Percentiles rank a stretch among this genome's conserved stretches.
phyloP scores from a whole-genome alignment of 1,140 invertebrate species.

The Drosophila pseudoananassae region DNA sequence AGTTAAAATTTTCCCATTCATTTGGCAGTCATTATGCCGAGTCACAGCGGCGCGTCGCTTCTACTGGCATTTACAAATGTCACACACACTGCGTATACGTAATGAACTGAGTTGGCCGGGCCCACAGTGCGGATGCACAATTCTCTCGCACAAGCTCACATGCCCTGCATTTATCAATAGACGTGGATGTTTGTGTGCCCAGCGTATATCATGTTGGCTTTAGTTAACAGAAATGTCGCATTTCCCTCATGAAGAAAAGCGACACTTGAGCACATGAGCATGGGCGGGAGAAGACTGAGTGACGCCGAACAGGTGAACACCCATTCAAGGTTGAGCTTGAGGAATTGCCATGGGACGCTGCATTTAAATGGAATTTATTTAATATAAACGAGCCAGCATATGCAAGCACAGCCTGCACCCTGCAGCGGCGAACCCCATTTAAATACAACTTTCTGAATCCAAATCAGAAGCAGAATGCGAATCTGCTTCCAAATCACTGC shows the following conservation, averaged over 20 bases:
- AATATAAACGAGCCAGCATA: constrained; percentile 45
- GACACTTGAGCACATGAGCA: constrained; percentile 27
- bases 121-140: constrained; percentile 24
- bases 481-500: not conserved
- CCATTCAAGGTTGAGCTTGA: constrained; percentile 54
- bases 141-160: constrained; percentile 20
- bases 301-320: constrained; percentile 14
- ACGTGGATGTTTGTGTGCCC: constrained; percentile 44
- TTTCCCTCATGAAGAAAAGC: constrained; percentile 35
- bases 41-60: constrained; percentile 21
- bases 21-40: constrained; percentile 60
- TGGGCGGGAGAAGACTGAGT: constrained; percentile 1
- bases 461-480: constrained; percentile 7
- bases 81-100: constrained; percentile 57
- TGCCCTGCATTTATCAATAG: constrained; percentile 71
- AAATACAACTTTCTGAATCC: constrained; percentile 34
- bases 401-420: constrained; percentile 13
- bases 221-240: constrained; percentile 70
- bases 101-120: constrained; percentile 39
- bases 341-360: constrained; percentile 31
- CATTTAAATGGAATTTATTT: constrained; percentile 59
- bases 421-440: constrained; percentile 33
- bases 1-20: constrained; percentile 69
- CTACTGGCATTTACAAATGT: constrained; percentile 71
- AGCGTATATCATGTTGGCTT: constrained; percentile 72